Conservation (phyloP, 1,140 invertebrate genomes). For the Cecropterus lyciades region DNA sequence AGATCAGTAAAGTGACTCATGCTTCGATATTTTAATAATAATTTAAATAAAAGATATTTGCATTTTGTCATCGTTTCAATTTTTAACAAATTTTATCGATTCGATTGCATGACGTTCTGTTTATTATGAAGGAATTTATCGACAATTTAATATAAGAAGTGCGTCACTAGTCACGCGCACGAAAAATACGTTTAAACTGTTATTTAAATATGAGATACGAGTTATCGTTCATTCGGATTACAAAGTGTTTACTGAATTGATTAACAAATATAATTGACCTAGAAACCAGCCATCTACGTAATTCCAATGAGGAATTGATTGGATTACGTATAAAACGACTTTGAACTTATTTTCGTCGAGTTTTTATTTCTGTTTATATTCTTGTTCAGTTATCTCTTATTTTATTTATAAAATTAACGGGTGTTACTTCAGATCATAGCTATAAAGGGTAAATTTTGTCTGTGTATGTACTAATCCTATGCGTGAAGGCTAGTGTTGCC, state of each 20-base stretch:
- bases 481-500: no score
- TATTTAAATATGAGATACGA: conserved; percentile 17
- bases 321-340: no score
- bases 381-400: no score
- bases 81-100: conserved; percentile 21
- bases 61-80: not conserved
- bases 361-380: no score
- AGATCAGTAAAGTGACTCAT: conserved; percentile 8
- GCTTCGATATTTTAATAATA: conserved; percentile 17
- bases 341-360: no score
- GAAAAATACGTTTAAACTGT: conserved; percentile 7
- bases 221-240: conserved; percentile 30
- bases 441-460: no score
- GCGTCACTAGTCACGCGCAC: conserved; percentile 6
- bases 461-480: no score
- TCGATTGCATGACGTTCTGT: conserved; percentile 10
- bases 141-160: conserved; percentile 11
- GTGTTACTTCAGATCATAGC: no score
- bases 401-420: no score
- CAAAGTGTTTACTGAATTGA: conserved; percentile 44
- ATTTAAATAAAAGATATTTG: conserved; percentile 14
- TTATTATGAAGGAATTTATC: conserved; percentile 16
- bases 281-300: not conserved
- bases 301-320: not conserved
- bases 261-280: conserved; percentile 31